Base-by-base conservation (phyloP, 2,113 vertebrate species). In the Lycocorax pyrrhopterus region DNA sequence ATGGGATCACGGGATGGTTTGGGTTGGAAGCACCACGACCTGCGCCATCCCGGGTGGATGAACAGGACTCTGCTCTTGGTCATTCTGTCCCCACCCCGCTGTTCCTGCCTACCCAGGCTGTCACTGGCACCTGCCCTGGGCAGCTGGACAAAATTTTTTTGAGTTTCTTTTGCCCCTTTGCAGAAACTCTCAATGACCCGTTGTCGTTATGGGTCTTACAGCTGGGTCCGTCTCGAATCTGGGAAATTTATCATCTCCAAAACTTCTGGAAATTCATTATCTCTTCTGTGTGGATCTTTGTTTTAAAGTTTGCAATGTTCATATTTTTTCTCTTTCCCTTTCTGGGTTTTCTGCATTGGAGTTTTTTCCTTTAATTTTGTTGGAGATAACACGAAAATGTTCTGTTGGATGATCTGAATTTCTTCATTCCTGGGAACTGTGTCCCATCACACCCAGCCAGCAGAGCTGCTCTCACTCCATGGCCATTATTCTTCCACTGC, bases 1-100 rank as follows among this genome's bases (percentile, higher is more conserved):
- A 0, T 4, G 18, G 53, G n/a, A 17, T 21, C 27, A 14, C 0
- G 13, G 56, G 5, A 7, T 46, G 39, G 17, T 13, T 63, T 33
- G 68, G 17, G 21, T 7, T 53, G 68, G 81, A 9, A 33, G 39
- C 23, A 22, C 13, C 58, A 16, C 2, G 1, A 16, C 25, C 68
- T 43, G 53, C 25, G 44, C 25, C 44, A 29, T 35, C 23, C 51
- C 3, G 0, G 7, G 22, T 13, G 66, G 11, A 16, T 13, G 12
- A 46, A 16, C 10, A 32, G 37, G 41, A 2, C 51, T 25, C 37
- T 58, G 4, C 2, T n/a, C n/a, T 16, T 16, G 55, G 49, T 30
- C 69, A 51, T 10, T 32, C 44, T 69, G 39, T 32, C 26, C 52
- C 51, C 62, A 55, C 53, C 46, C 33, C 35, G 12, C 22, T 8